phyloP scores from a whole-genome alignment of 2,888 invertebrate genomes.

The Fabriciana adippe region DNA sequence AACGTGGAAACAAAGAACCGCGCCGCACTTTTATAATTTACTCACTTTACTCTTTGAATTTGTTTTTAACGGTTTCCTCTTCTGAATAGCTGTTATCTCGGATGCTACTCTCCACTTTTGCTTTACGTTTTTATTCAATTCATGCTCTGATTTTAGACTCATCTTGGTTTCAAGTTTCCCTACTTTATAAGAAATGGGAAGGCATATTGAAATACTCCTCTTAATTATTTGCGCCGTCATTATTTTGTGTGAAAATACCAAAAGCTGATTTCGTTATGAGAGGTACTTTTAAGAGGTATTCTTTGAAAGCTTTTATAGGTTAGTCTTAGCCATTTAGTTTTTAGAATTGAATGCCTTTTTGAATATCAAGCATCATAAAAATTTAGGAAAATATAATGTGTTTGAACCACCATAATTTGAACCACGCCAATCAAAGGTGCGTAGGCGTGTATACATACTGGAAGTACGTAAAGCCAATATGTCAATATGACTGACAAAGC shows the following conservation, averaged over 20 bases:
- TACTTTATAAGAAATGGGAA: slow-evolving; percentile 33
- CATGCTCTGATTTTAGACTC: slow-evolving; percentile 62
- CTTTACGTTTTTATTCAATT: slow-evolving; percentile 65
- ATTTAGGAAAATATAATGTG: too few species aligned
- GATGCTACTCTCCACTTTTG: slow-evolving; percentile 51
- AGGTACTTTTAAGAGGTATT: neutral
- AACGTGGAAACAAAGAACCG: slow-evolving; percentile 65
- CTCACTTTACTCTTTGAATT: slow-evolving; percentile 67
- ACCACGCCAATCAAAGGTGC: too few species aligned
- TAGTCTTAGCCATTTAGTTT: neutral
- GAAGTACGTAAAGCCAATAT: neutral
- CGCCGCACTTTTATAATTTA: slow-evolving; percentile 70
- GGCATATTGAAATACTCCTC: slow-evolving; percentile 13
- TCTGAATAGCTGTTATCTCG: slow-evolving; percentile 70
- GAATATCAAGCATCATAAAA: neutral
- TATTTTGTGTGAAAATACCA: slow-evolving; percentile 9
- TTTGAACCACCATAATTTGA: too few species aligned
- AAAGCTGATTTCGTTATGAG: slow-evolving; percentile 9
- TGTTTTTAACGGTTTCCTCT: slow-evolving; percentile 22
- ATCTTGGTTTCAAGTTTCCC: slow-evolving; percentile 47
- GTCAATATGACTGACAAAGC: slow-evolving; percentile 10
- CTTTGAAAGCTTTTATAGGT: neutral
- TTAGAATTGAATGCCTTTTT: neutral
- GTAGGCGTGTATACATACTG: too few species aligned
- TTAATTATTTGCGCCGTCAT: slow-evolving; percentile 16